Percentiles rank a stretch among this genome's conserved stretches.
phyloP scores from a whole-genome alignment of 2,797 vertebrate species.

The Myotis daubentonii region DNA sequence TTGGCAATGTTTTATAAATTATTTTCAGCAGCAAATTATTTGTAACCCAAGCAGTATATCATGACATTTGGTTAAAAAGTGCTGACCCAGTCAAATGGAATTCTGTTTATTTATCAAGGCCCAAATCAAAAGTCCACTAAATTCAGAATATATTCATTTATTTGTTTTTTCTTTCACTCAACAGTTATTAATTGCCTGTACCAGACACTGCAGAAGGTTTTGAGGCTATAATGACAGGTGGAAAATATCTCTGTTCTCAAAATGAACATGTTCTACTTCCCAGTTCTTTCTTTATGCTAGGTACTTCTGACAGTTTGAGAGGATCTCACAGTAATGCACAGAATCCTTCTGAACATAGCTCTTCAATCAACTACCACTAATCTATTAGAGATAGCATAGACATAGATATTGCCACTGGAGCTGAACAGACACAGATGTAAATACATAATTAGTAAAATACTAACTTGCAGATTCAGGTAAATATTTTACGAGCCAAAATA shows the following conservation, averaged over 20 bases:
- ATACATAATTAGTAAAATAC: not conserved
- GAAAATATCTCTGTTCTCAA: not conserved
- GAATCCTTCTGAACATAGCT: conserved; percentile 20
- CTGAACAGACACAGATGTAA: not conserved
- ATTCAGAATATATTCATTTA: not conserved
- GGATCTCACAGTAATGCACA: not conserved
- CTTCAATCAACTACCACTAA: not conserved
- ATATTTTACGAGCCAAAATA: not conserved
- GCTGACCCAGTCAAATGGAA: not conserved
- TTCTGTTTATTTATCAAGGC: not conserved
- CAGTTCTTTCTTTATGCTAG: not conserved
- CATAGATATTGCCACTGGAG: not conserved
- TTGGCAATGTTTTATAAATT: not conserved
- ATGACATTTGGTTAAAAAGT: not conserved
- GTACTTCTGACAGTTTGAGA: not conserved
- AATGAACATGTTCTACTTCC: not conserved
- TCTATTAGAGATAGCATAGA: not conserved
- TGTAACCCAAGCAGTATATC: not conserved
- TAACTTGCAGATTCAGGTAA: not conserved
- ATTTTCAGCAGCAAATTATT: conserved; percentile 37
- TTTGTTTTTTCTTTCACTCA: conserved; percentile 8
- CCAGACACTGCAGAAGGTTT: not conserved
- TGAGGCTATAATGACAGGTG: not conserved
- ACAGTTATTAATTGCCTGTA: not conserved
- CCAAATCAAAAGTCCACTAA: not conserved